Base-by-base conservation (phyloP, 2,888 invertebrate species). In the Periphyllus acericola region DNA sequence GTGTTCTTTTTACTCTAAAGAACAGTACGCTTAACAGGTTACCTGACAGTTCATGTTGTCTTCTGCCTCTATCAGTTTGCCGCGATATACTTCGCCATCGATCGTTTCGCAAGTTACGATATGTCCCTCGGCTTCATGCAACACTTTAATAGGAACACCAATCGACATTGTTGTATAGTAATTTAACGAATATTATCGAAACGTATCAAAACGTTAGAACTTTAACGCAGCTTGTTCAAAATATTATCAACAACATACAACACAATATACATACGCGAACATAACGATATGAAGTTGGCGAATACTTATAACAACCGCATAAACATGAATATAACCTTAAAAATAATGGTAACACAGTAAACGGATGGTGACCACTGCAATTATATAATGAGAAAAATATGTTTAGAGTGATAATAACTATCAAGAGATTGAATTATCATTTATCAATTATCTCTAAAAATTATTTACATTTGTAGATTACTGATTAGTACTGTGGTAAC, bases 41-140 rank as follows among this genome's bases (percentile, higher is more conserved):
- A 99, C 96, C 93, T 99, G 99, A 93, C 98, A 99, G 32, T 99
- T 99, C 99, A 99, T 99, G 92, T 99, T 99, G 92, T 99, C 99
- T 92, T 99, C 99, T 11, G 99, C 99, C 93, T 99, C 99, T 76
- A 99, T 96, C 75, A 99, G 93, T 93, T 99, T 99, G 75, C 94
- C 99, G 90, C 99, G 94, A 92, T 99, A 99, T 75, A 99, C 98
- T 94, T 99, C 99, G 90, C 99, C 99, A 93, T 98, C 98, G 90
- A 96, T 98, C 21, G 99, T 99, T 94, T 99, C 99, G 91, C 98
- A 96, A 90, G 99, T 99, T 90, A 99, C 96, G 91, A 98, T 96
- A 92, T 99, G 99, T 40, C 99, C 99, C 92, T 99, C 99, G 6
- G 99, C 99, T 93, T 99, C 99, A 91, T 99, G 99, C 90, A 99